These are phyloP conservation scores for Papilio polyxenes DNA, from an alignment of 1,140 invertebrate genomes.

Conservation along the genomic window DNA sequence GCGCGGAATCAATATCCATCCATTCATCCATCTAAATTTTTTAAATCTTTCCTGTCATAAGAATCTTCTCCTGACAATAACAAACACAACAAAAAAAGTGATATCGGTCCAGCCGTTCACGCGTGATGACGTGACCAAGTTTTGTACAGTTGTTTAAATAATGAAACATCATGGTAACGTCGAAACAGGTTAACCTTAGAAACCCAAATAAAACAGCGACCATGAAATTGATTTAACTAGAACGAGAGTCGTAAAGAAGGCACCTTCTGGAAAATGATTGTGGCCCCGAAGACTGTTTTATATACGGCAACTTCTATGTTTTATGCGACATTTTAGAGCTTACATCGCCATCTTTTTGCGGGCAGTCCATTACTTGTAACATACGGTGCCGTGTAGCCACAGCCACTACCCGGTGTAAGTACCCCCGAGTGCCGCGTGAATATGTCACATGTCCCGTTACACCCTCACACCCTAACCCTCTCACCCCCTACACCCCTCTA, in stretches of 20 bases:
- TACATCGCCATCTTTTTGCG: conserved; percentile 46
- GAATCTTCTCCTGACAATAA: too few relatives aligned
- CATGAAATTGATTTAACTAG: conserved; percentile 12
- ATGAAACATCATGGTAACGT: neutral
- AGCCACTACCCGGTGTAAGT: conserved; percentile 62
- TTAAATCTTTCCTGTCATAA: too few relatives aligned
- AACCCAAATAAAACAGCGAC: neutral
- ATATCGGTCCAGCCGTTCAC: too few relatives aligned
- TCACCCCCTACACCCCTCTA: conserved; percentile 3
- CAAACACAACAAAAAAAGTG: too few relatives aligned
- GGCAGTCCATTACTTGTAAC: conserved; percentile 66
- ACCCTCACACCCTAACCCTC: conserved; percentile 41
- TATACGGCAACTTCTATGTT: conserved; percentile 42
- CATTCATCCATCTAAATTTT: too few relatives aligned
- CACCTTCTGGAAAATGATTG: conserved; percentile 28
- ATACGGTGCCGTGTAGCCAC: conserved; percentile 62
- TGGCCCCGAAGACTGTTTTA: conserved; percentile 16
- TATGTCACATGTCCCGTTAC: conserved; percentile 68
- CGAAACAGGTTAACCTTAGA: neutral
- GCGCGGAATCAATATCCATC: too few relatives aligned
- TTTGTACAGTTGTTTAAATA: neutral
- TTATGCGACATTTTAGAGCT: conserved; percentile 53
- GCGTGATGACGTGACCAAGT: too few relatives aligned
- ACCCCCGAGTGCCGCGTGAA: conserved; percentile 68
- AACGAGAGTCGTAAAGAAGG: neutral